phyloP scores from a whole-genome alignment of 2,113 vertebrate species.

The Ptilonorhynchus violaceus region DNA sequence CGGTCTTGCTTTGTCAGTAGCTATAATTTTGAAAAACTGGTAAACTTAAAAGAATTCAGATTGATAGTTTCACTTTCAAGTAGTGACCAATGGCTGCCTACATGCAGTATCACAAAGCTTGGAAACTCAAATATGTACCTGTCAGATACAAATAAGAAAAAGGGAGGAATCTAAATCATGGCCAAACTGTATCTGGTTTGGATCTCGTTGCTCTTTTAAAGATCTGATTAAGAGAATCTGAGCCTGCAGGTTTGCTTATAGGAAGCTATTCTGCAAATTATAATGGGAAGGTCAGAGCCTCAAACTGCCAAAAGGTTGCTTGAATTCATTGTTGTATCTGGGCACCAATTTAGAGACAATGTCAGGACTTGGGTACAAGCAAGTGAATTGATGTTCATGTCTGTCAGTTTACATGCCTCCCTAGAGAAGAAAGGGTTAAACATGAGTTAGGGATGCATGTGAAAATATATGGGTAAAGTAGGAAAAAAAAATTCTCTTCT shows the following conservation, averaged over 20 bases:
- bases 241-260: neutral
- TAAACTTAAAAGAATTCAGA: neutral
- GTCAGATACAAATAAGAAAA: neutral
- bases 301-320: neutral
- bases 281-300: neutral
- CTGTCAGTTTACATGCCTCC: neutral
- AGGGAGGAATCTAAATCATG: neutral
- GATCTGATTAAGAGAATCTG: neutral
- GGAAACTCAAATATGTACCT: neutral
- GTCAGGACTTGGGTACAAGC: neutral
- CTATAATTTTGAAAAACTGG: neutral
- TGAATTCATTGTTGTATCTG: neutral
- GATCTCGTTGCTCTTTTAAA: neutral
- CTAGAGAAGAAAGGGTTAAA: constrained; percentile 40
- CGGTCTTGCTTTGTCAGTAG: neutral
- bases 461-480: constrained; percentile 43
- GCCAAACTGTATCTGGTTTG: neutral
- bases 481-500: constrained; percentile 26
- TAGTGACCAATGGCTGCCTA: neutral
- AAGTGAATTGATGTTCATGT: neutral
- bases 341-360: neutral
- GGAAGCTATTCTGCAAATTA: neutral
- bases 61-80: neutral
- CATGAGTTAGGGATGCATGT: constrained; percentile 1
- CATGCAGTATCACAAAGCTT: neutral